Conservation (phyloP, 2,797 vertebrate genomes). For the Periophthalmus magnuspinnatus region DNA sequence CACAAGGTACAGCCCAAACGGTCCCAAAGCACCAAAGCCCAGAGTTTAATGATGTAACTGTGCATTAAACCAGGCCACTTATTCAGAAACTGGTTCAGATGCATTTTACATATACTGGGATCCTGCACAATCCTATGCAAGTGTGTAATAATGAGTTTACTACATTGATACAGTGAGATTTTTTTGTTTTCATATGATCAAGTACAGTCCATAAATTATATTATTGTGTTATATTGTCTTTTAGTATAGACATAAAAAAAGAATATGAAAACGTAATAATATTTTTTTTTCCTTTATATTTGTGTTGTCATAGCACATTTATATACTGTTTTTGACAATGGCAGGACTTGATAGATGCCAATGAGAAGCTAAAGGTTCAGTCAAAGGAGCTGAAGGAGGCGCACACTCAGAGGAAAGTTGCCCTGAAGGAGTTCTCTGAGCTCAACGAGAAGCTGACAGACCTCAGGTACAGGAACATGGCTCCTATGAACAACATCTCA, state of each 20-base stretch:
- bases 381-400: conserved; percentile 98
- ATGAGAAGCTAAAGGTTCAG: conserved; percentile 81
- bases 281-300: too few relatives aligned
- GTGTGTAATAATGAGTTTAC: not conserved
- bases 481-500: not conserved
- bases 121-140: not conserved
- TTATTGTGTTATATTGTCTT: too few relatives aligned
- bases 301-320: too few relatives aligned
- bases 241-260: too few relatives aligned
- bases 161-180: not conserved
- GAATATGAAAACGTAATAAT: too few relatives aligned
- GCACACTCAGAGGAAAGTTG: conserved; percentile 94
- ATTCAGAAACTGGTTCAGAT: not conserved
- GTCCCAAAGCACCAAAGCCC: not conserved
- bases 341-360: conserved; percentile 65
- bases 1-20: conserved; percentile 83
- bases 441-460: conserved; percentile 94
- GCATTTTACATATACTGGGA: not conserved
- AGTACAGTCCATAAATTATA: too few relatives aligned
- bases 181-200: too few relatives aligned
- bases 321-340: not conserved
- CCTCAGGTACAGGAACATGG: conserved; percentile 82
- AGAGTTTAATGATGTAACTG: not conserved
- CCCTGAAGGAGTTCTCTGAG: conserved; percentile 97
- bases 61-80: conserved; percentile 9